Conservation (phyloP, 2,888 invertebrate species). For the Caenorhabditis angaria region DNA sequence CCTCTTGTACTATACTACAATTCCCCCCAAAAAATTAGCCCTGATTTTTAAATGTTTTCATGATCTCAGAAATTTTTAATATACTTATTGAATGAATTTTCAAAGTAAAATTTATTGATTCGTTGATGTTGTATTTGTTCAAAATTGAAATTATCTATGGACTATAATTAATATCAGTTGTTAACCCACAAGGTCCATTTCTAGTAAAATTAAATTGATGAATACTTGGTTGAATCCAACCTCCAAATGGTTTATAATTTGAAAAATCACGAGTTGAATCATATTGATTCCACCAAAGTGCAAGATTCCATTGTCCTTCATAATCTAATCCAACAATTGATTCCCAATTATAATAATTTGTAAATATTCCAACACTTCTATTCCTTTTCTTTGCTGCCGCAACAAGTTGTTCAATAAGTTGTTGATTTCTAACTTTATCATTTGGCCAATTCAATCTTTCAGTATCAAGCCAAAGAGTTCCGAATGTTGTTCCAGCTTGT, state of each 20-base stretch:
- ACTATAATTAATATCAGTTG: slow-evolving; percentile 43
- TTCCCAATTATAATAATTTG: slow-evolving; percentile 54
- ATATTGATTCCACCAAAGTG: slow-evolving; percentile 57
- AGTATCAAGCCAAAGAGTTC: slow-evolving; percentile 43
- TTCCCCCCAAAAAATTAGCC: neutral
- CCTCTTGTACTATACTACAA: neutral
- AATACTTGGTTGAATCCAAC: slow-evolving; percentile 42
- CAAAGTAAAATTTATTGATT: no score
- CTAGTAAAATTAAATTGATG: slow-evolving; percentile 42
- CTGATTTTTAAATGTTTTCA: neutral
- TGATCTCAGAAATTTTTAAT: neutral
- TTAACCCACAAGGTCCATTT: slow-evolving; percentile 44
- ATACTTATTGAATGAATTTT: neutral
- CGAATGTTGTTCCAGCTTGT: slow-evolving; percentile 1
- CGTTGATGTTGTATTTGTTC: no score
- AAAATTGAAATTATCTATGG: neutral
- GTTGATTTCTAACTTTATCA: slow-evolving; percentile 31
- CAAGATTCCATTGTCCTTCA: slow-evolving; percentile 27
- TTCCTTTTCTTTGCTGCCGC: slow-evolving; percentile 7
- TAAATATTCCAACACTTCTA: slow-evolving; percentile 46
- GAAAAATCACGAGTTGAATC: slow-evolving; percentile 24
- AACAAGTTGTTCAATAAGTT: slow-evolving; percentile 50
- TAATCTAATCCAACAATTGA: slow-evolving; percentile 54
- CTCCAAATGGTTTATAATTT: slow-evolving; percentile 40
- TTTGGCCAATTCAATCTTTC: slow-evolving; percentile 46